Base-by-base conservation (phyloP, 2,797 vertebrate species). In the Urosaurus nigricauda region DNA sequence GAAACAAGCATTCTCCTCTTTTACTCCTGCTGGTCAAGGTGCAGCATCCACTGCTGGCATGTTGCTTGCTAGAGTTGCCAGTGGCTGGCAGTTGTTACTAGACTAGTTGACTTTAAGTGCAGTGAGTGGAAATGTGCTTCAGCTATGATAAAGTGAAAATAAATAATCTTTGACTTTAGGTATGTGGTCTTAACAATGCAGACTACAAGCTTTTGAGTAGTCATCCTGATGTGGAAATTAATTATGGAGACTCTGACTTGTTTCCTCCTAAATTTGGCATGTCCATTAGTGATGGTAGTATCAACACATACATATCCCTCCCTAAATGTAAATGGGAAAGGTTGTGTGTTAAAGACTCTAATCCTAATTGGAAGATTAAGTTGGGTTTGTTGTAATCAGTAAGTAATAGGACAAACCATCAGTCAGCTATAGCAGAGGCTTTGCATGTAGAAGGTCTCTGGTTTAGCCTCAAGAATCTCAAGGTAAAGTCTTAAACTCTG, bases 11-110 rank as follows among this genome's bases (percentile, higher is more conserved):
- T 21, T 60, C 29, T 68, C 13, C 29, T 68, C 8, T 68, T 32
- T 1, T 9, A 68, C 9, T 68, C 24, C 2, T 68, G 65, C 21
- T 68, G 1, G 65, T 68, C 65, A 68, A 68, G 29, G 29, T 78
- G 77, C 85, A 68, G 87, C 26, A 90, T 87, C 88, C 8, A 88
- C 92, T 90, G 87, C 56, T 43, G 65, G 9, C 92, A 79, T 88
- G 60, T 79, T 24, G 58, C 43, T 87, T 92, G 53, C 86, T 87
- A 60, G 92, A 92, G 87, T 37, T 90, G 63, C 75, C 26, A 65
- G 63, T 65, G 63, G 6, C 26, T 65, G 21, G 60, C 19, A 24
- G 7, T 60, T 37, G 5, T 19, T 68, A 16, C 53, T 53, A 70
- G 24, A 17, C 37, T 5, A 73, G 35, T 73, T 24, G 53, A 51